Evolutionary conservation across 64 coral and sea anemone species (phyloP).

Genomic region (Actinia equina): DNA sequence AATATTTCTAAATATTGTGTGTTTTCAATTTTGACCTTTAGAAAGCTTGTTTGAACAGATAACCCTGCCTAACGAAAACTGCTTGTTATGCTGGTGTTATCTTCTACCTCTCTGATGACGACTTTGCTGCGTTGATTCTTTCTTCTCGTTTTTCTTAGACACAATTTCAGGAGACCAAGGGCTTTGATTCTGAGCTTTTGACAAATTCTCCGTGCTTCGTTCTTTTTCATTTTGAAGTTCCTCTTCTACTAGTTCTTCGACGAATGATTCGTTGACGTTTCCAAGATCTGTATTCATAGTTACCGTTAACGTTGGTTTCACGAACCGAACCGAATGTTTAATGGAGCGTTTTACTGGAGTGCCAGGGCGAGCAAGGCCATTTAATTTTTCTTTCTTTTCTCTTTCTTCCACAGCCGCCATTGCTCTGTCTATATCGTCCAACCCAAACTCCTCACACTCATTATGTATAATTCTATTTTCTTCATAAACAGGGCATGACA

Average conservation of each 20-base stretch:
- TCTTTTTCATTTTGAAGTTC: not conserved
- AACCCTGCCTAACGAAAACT: not conserved
- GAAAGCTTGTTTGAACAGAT: too few relatives aligned
- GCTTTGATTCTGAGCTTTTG: not conserved
- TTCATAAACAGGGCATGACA: conserved; percentile 11
- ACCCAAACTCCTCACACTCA: conserved; percentile 52
- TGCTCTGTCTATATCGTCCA: conserved; percentile 65
- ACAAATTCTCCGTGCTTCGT: not conserved
- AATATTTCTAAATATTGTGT: too few relatives aligned
- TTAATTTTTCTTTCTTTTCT: conserved; percentile 10
- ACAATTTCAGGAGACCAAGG: not conserved
- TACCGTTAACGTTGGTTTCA: conserved; percentile 83
- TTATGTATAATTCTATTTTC: conserved; percentile 22
- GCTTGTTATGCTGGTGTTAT: not conserved
- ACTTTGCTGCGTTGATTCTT: not conserved
- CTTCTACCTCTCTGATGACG: conserved; percentile 19
- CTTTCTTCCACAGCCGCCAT: conserved; percentile 42
- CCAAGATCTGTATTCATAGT: conserved; percentile 42
- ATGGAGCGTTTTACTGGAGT: conserved; percentile 64
- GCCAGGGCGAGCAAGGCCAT: conserved; percentile 43
- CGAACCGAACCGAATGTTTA: conserved; percentile 72
- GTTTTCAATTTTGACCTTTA: too few relatives aligned
- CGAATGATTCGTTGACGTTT: conserved; percentile 38
- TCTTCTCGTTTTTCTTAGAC: not conserved
- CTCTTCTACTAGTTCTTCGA: conserved; percentile 48